Percentiles rank a stretch among this genome's conserved stretches.
Evolutionary conservation across 2,797 vertebrate genomes (phyloP).

Genomic region (Argya squamiceps): DNA sequence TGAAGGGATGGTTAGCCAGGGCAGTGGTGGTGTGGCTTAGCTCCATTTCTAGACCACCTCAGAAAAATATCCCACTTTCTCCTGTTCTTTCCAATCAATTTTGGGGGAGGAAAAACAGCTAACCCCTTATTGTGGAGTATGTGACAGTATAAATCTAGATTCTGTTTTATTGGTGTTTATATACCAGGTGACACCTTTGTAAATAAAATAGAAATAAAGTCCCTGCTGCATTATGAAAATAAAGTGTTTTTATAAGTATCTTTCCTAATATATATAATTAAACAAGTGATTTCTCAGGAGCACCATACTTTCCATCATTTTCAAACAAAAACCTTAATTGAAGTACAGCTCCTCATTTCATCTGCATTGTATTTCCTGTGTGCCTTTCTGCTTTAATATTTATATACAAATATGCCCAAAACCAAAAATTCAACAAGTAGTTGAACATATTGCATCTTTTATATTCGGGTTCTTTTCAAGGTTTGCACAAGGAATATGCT

Average conservation of each 20-base stretch:
- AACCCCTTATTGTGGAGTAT: neutral
- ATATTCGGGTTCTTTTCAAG: neutral
- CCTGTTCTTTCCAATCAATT: neutral
- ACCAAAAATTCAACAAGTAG: neutral
- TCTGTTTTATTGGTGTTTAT: neutral
- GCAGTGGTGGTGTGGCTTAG: neutral
- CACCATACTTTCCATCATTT: neutral
- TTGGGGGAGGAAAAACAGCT: neutral
- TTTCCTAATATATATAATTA: neutral
- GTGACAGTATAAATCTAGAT: neutral
- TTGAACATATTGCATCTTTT: neutral
- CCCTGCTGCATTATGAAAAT: neutral
- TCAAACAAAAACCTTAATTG: neutral
- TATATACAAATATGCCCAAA: neutral
- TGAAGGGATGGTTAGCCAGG: neutral
- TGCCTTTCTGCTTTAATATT: neutral
- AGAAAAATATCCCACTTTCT: neutral
- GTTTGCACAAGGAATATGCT: neutral
- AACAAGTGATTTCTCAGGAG: neutral
- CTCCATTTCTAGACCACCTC: neutral
- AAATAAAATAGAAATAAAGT: neutral
- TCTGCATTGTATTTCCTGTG: rapidly evolving
- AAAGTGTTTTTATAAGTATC: neutral
- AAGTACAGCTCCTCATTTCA: neutral
- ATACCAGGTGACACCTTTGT: neutral